phyloP scores from a whole-genome alignment of 92 coral and sea anemone genomes.

The Pocillopora grandis region DNA sequence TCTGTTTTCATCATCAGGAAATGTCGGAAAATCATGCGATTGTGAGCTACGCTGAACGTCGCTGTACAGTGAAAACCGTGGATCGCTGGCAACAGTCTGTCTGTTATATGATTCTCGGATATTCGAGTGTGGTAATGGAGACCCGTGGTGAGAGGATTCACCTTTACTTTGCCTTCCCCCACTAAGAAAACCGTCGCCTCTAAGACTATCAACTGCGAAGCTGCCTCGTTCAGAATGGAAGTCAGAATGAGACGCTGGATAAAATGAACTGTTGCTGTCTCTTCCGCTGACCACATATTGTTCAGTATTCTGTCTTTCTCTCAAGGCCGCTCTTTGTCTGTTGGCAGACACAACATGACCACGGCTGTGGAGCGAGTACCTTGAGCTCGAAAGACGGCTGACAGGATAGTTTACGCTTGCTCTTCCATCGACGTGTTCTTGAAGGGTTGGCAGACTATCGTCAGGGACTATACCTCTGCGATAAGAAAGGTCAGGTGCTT shows the following conservation, averaged over 20 bases:
- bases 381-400: not conserved
- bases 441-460: not conserved
- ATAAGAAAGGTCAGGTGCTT: not conserved
- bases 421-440: not conserved
- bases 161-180: not conserved
- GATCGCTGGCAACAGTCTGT: not conserved
- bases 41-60: not conserved
- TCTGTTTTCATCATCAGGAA: not conserved
- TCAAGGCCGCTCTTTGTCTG: not conserved
- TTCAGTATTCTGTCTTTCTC: not conserved
- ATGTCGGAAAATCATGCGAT: not conserved
- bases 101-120: not conserved
- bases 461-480: too few species aligned
- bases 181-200: not conserved
- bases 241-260: not conserved
- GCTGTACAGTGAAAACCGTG: slow-evolving; percentile 5
- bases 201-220: not conserved
- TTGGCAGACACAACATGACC: not conserved
- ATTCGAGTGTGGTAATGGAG: not conserved
- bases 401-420: not conserved
- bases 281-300: slow-evolving; percentile 19
- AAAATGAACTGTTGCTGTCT: not conserved
- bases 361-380: slow-evolving; percentile 11
- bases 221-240: not conserved
- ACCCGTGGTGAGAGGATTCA: not conserved